A percentile compares a stretch with the other conserved stretches of the same genome.
These are phyloP conservation scores for Stomatorhinus walkeri DNA, from an alignment of 2,797 vertebrate genomes.

Conservation along the genomic window DNA sequence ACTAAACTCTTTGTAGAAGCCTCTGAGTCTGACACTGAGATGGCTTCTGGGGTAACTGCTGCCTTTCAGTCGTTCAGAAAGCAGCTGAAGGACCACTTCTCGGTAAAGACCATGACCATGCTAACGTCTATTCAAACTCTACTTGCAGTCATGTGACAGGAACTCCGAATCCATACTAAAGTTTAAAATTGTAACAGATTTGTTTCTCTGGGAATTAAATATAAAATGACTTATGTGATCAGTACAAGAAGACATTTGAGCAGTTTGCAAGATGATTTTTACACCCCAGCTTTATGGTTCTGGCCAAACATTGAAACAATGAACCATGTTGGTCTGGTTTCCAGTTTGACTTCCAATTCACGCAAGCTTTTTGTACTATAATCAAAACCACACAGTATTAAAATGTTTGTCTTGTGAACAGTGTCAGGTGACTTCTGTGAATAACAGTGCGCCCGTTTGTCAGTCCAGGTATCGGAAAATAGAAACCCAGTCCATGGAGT, in stretches of 20 bases:
- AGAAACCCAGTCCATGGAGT: constrained; percentile 45
- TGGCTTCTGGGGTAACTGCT: constrained; percentile 46
- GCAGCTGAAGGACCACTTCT: constrained; percentile 61
- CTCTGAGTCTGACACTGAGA: constrained; percentile 31
- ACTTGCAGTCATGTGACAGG: neutral
- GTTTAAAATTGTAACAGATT: neutral
- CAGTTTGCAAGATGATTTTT: neutral
- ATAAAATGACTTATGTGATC: neutral
- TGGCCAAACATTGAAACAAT: neutral
- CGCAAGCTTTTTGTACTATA: neutral
- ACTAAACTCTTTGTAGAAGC: constrained; percentile 27
- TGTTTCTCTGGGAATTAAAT: neutral
- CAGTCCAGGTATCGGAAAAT: constrained; percentile 56
- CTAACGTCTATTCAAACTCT: neutral
- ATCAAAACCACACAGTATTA: neutral
- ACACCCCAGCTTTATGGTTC: neutral
- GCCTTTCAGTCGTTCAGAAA: constrained; percentile 63
- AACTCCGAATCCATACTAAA: neutral
- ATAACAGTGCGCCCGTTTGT: neutral
- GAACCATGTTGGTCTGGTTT: neutral
- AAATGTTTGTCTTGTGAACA: neutral
- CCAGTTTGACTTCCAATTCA: neutral
- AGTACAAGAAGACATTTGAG: neutral
- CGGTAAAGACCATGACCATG: constrained; percentile 48
- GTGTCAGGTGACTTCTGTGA: neutral